These are phyloP conservation scores for Fulmarus glacialis DNA, from an alignment of 2,113 vertebrate species.

Conservation along the genomic window DNA sequence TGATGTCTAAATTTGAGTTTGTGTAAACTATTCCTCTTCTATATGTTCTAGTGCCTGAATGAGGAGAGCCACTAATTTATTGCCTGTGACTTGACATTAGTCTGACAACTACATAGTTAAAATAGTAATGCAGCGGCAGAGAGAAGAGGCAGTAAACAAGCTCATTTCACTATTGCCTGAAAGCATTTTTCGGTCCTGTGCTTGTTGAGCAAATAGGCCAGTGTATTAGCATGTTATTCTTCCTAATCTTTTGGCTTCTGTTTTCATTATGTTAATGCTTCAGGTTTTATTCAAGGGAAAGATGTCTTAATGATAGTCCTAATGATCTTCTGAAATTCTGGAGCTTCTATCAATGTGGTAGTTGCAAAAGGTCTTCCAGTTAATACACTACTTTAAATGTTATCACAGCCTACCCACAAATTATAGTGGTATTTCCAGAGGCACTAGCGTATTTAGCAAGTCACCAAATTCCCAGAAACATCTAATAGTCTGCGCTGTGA, in stretches of 20 bases:
- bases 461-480: not conserved
- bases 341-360: not conserved
- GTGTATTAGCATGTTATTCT: not conserved
- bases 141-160: not conserved
- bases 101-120: not conserved
- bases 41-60: not conserved
- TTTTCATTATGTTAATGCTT: not conserved
- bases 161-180: not conserved
- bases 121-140: not conserved
- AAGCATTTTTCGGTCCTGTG: not conserved
- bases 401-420: not conserved
- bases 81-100: not conserved
- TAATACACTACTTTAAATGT: not conserved
- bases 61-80: not conserved
- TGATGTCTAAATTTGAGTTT: not conserved
- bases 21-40: not conserved
- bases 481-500: not conserved
- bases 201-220: slow-evolving; percentile 11
- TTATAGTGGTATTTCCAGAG: not conserved
- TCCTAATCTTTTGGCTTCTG: not conserved
- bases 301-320: not conserved
- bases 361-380: not conserved
- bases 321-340: not conserved
- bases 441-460: not conserved
- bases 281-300: not conserved